These are phyloP conservation scores for Eonycteris spelaea DNA, from an alignment of 2,113 vertebrate genomes.

Conservation along the genomic window DNA sequence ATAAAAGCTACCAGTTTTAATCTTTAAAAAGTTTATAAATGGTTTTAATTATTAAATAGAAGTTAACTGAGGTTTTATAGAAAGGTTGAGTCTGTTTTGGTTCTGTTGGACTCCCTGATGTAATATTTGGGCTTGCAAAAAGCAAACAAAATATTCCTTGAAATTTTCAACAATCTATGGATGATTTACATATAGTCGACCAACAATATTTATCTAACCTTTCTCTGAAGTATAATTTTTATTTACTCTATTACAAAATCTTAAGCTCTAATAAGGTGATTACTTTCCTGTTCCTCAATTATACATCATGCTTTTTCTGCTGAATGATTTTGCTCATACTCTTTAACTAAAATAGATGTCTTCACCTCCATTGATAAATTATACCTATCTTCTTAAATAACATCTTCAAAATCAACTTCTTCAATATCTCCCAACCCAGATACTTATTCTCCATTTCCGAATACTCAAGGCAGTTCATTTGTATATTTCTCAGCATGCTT, in stretches of 20 bases:
- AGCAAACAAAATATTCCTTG: neutral
- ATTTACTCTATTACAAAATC: neutral
- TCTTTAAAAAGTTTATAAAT: neutral
- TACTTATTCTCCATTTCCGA: neutral
- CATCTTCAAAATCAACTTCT: constrained; percentile 28
- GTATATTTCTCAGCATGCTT: neutral
- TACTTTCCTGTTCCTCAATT: neutral
- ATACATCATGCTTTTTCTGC: neutral
- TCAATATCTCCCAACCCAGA: neutral
- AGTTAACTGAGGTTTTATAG: neutral
- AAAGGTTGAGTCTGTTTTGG: neutral
- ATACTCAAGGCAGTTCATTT: neutral
- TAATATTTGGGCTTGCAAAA: neutral
- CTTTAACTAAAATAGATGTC: neutral
- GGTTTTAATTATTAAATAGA: constrained; percentile 9
- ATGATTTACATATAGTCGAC: neutral
- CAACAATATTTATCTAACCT: neutral
- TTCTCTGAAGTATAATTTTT: neutral
- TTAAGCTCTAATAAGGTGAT: neutral
- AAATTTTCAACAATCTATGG: neutral
- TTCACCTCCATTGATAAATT: neutral
- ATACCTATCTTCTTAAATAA: neutral
- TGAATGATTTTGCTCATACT: neutral
- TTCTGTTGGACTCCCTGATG: neutral
- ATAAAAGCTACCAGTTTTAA: neutral